phyloP scores from a whole-genome alignment of 2,113 vertebrate species.

The Collichthys lucidus region DNA sequence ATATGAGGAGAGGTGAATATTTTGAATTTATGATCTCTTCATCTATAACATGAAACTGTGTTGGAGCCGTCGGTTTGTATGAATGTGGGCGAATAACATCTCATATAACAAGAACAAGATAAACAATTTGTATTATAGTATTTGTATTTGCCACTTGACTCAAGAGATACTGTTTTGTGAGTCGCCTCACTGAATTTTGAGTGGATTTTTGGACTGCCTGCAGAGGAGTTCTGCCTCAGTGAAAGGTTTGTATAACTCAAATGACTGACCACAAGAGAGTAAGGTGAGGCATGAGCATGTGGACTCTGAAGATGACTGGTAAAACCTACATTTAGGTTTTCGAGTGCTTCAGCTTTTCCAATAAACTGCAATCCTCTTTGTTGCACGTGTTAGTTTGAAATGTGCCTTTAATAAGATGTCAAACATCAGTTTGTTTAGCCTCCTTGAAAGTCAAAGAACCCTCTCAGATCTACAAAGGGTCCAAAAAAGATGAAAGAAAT shows the following conservation, averaged over 20 bases:
- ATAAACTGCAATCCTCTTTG: background rate
- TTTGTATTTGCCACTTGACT: background rate
- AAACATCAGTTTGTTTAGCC: background rate
- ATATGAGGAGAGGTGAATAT: background rate
- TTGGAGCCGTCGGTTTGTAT: background rate
- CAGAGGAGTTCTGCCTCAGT: too few relatives aligned
- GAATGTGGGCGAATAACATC: background rate
- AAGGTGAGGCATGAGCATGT: background rate
- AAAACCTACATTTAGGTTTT: background rate
- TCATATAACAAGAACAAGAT: background rate
- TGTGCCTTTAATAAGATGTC: constrained; percentile 1
- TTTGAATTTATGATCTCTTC: background rate
- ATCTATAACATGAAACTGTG: background rate
- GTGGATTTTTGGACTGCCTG: background rate
- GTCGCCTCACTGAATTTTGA: background rate
- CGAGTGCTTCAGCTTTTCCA: background rate
- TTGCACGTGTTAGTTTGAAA: background rate
- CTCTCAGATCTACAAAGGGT: background rate
- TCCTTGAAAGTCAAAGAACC: background rate
- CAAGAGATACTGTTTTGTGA: background rate
- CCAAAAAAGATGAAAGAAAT: background rate
- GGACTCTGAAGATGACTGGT: background rate
- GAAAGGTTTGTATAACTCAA: too few relatives aligned
- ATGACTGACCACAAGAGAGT: background rate
- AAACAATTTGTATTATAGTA: background rate